phyloP scores from a whole-genome alignment of 2,888 invertebrate genomes.

The Trissolcus japonicus region DNA sequence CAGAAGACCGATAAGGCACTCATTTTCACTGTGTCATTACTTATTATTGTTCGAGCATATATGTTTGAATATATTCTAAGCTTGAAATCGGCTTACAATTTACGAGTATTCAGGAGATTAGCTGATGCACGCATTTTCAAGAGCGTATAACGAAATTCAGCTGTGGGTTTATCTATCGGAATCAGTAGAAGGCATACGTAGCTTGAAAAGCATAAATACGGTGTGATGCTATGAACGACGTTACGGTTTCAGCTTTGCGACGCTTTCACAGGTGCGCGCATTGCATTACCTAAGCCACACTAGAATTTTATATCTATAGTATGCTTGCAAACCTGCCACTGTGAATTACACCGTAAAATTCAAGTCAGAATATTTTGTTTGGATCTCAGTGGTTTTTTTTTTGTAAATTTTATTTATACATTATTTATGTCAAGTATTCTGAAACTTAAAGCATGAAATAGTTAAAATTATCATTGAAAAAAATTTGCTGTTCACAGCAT shows the following conservation, averaged over 20 bases:
- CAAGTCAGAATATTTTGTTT: slow-evolving; percentile 11
- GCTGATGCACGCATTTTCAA: slow-evolving; percentile 35
- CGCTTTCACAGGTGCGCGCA: slow-evolving; percentile 42
- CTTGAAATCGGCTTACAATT: neutral
- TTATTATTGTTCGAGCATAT: too few relatives aligned
- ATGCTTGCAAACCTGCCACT: slow-evolving; percentile 22
- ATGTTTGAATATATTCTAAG: too few relatives aligned
- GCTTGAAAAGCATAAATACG: slow-evolving; percentile 42
- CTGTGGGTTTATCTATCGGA: slow-evolving; percentile 28
- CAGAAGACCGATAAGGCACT: too few relatives aligned
- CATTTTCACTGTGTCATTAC: too few relatives aligned
- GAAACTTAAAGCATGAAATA: too few relatives aligned
- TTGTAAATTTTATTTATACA: neutral
- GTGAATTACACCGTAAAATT: slow-evolving; percentile 45
- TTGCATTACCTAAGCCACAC: slow-evolving; percentile 41
- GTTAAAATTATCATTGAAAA: too few relatives aligned
- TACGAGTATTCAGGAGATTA: slow-evolving; percentile 38
- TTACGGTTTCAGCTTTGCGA: slow-evolving; percentile 40
- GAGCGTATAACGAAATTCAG: slow-evolving; percentile 34
- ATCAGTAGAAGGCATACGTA: slow-evolving; percentile 26
- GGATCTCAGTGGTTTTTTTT: neutral
- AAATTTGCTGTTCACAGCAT: too few relatives aligned
- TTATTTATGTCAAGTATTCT: too few relatives aligned
- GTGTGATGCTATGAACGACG: slow-evolving; percentile 4
- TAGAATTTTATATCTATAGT: slow-evolving; percentile 31